These are phyloP conservation scores for Epinotia demarniana DNA, from an alignment of 2,888 invertebrate genomes.

Conservation along the genomic window DNA sequence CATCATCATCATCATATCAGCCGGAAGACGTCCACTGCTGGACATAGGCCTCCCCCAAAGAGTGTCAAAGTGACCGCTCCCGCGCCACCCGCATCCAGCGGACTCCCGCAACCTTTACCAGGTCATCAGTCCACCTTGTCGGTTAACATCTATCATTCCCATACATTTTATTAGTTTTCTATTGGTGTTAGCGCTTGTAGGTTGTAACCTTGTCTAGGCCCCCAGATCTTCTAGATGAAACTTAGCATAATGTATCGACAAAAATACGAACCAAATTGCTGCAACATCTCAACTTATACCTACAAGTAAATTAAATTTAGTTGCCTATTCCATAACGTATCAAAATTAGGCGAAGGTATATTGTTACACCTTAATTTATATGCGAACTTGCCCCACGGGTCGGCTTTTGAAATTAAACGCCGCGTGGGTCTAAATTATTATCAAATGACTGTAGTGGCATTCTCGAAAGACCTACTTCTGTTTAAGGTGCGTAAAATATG, in stretches of 20 bases:
- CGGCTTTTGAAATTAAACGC: slow-evolving; percentile 24
- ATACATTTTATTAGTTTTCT: too few species aligned
- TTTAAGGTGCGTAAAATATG: not conserved
- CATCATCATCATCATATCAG: too few species aligned
- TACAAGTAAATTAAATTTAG: slow-evolving; percentile 11
- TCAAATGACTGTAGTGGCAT: slow-evolving; percentile 12
- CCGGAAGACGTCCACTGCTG: too few species aligned
- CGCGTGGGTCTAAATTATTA: slow-evolving; percentile 16
- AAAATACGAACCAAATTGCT: not conserved
- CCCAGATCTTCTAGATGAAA: not conserved
- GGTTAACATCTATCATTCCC: too few species aligned
- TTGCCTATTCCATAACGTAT: slow-evolving; percentile 10
- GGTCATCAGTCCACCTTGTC: too few species aligned
- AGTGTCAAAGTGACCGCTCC: too few species aligned
- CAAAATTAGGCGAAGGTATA: slow-evolving; percentile 15
- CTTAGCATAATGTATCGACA: not conserved
- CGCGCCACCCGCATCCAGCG: too few species aligned
- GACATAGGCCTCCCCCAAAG: too few species aligned
- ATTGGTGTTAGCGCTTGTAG: too few species aligned
- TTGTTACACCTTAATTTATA: slow-evolving; percentile 34
- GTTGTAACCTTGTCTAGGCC: too few species aligned
- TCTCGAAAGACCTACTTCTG: not conserved
- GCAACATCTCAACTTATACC: not conserved
- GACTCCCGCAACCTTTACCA: too few species aligned
- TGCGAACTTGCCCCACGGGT: slow-evolving; percentile 28